Percentiles rank a stretch among this genome's conserved stretches.
These are phyloP conservation scores for Babyrousa celebensis DNA, from an alignment of 2,797 vertebrate species.

Conservation along the genomic window DNA sequence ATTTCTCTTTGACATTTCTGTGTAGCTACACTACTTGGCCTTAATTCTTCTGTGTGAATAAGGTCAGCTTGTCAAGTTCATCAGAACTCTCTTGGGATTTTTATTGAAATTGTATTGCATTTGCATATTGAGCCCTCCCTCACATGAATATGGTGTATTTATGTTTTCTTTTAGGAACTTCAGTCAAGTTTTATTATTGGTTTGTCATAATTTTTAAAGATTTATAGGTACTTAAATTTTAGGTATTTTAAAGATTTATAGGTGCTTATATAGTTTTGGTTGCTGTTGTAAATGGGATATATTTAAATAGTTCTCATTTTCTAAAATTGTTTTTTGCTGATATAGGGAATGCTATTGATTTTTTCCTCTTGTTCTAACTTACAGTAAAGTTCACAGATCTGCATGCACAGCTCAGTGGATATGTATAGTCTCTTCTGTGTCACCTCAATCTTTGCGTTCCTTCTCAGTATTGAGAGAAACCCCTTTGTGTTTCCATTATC, in stretches of 20 bases:
- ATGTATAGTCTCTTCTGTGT: background rate
- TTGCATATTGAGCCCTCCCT: background rate
- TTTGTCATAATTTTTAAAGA: constrained; percentile 4
- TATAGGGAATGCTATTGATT: background rate
- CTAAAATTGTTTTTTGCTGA: background rate
- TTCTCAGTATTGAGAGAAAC: constrained; percentile 46
- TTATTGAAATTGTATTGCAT: background rate
- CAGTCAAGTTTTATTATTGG: background rate
- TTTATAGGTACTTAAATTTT: background rate
- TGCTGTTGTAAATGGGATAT: constrained; percentile 20
- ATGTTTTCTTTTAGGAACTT: constrained; percentile 26
- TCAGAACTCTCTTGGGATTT: constrained; percentile 3
- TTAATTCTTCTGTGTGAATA: background rate
- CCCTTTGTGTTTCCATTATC: background rate
- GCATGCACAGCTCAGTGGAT: background rate
- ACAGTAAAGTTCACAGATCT: background rate
- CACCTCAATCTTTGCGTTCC: background rate
- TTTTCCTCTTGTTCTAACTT: background rate
- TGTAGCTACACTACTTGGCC: background rate
- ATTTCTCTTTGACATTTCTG: background rate
- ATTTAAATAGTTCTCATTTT: constrained; percentile 19
- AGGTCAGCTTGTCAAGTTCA: background rate
- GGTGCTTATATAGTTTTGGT: background rate
- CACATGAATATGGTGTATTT: background rate
- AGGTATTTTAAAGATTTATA: background rate